phyloP scores from a whole-genome alignment of 2,888 invertebrate genomes.

The Dryomyza anilis region DNA sequence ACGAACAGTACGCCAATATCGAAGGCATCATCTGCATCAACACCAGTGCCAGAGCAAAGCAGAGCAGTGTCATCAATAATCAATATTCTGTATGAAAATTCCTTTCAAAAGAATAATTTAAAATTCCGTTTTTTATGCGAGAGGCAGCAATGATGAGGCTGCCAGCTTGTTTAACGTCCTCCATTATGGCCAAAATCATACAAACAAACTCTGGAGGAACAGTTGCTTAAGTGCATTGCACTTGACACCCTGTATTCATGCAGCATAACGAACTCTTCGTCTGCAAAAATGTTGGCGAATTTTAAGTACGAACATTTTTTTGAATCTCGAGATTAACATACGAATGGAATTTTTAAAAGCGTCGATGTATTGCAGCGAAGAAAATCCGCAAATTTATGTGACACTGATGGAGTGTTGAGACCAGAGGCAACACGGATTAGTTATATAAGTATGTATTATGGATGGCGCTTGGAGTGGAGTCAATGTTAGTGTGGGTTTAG shows the following conservation, averaged over 20 bases:
- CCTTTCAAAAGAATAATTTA: slow-evolving; percentile 31
- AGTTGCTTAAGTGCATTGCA: neutral
- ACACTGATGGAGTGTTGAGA: slow-evolving; percentile 8
- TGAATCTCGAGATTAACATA: slow-evolving; percentile 9
- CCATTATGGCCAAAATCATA: slow-evolving; percentile 1
- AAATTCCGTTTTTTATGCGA: slow-evolving; percentile 26
- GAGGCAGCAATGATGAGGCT: slow-evolving; percentile 5
- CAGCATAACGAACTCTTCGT: neutral
- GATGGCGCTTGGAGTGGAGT: neutral
- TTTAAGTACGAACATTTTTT: slow-evolving; percentile 9
- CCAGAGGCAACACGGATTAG: neutral
- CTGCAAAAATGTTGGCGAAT: neutral
- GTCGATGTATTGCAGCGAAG: neutral
- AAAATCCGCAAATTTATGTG: neutral
- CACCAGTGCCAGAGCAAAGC: neutral
- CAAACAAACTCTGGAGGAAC: neutral
- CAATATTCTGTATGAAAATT: slow-evolving; percentile 22
- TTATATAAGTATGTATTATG: too few relatives aligned
- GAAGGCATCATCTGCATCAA: neutral
- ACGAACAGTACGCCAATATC: neutral
- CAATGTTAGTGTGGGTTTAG: neutral
- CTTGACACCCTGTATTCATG: neutral
- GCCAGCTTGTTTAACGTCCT: slow-evolving; percentile 1
- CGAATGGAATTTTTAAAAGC: slow-evolving; percentile 9
- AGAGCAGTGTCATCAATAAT: slow-evolving; percentile 14